phyloP scores from a whole-genome alignment of 2,888 invertebrate genomes.

The Acrocyrtus sp. region DNA sequence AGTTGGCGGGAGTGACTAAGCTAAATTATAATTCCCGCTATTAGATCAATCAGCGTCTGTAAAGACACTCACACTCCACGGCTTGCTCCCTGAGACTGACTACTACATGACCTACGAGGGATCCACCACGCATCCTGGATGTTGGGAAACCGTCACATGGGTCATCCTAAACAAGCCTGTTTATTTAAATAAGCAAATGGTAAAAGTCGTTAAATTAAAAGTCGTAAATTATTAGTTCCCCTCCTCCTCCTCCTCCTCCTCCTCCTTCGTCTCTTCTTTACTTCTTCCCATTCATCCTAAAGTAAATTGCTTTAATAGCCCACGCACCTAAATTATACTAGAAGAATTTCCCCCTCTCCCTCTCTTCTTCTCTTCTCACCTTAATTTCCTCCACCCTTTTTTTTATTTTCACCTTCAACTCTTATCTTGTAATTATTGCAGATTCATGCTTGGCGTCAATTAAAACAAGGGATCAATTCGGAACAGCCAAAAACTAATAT shows the following conservation, averaged over 20 bases:
- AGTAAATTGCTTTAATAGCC: background rate
- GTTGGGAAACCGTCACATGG: conserved; percentile 99
- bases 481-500: conserved; percentile 88
- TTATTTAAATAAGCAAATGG: conserved; percentile 96
- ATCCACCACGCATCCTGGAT: conserved; percentile 96
- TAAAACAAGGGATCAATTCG: conserved; percentile 86
- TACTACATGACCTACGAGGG: conserved; percentile 99
- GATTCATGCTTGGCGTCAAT: conserved; percentile 86
- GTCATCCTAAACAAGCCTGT: conserved; percentile 97
- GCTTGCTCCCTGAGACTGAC: conserved; percentile 88
- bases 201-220: too few species aligned
- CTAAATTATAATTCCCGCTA: too few species aligned
- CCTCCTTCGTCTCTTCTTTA: background rate
- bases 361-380: too few species aligned
- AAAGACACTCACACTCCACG: conserved; percentile 84
- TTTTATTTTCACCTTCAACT: conserved; percentile 25
- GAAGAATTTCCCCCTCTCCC: background rate
- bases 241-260: background rate
- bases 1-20: too few species aligned
- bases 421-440: conserved; percentile 67
- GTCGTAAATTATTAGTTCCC: background rate
- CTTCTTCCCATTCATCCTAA: background rate
- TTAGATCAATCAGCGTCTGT: conserved; percentile 87
- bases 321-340: background rate
- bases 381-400: background rate